phyloP scores from a whole-genome alignment of 2,797 vertebrate species.

The Galago senegalensis region DNA sequence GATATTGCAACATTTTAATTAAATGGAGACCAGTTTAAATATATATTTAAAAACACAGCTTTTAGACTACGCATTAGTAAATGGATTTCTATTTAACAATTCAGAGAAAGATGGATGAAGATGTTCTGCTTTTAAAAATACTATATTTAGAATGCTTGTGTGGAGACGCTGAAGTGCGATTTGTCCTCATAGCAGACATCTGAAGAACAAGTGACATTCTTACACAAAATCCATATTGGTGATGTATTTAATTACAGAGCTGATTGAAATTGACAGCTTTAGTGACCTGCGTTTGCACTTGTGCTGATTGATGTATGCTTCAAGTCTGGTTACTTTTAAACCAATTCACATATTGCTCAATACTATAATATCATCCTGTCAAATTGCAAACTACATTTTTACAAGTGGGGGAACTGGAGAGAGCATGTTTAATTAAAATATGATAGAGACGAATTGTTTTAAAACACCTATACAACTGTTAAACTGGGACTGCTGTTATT shows the following conservation, averaged over 20 bases:
- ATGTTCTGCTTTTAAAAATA: slow-evolving; percentile 87
- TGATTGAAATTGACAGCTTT: slow-evolving; percentile 93
- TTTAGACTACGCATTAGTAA: slow-evolving; percentile 83
- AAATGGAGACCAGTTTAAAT: slow-evolving; percentile 77
- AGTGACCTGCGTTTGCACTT: slow-evolving; percentile 90
- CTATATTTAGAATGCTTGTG: slow-evolving; percentile 88
- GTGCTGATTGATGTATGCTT: slow-evolving; percentile 91
- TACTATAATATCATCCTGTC: slow-evolving; percentile 87
- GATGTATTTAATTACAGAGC: slow-evolving; percentile 93
- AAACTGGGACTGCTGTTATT: slow-evolving; percentile 53
- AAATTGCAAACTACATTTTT: slow-evolving; percentile 87
- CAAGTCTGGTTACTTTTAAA: slow-evolving; percentile 90
- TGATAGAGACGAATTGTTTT: slow-evolving; percentile 84
- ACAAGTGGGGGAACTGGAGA: slow-evolving; percentile 79
- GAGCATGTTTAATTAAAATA: slow-evolving; percentile 87
- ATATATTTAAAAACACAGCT: slow-evolving; percentile 83
- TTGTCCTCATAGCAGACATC: slow-evolving; percentile 89
- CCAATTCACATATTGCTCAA: slow-evolving; percentile 89
- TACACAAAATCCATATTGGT: slow-evolving; percentile 92
- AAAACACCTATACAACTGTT: slow-evolving; percentile 83
- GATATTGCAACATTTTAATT: slow-evolving; percentile 74
- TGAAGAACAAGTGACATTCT: slow-evolving; percentile 91
- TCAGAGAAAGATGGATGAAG: slow-evolving; percentile 88
- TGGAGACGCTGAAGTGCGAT: slow-evolving; percentile 87
- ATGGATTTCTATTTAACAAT: slow-evolving; percentile 86